Evolutionary conservation across 2,113 vertebrate species (phyloP), one percentile per base, ranked within the genome.

Genomic region (Oreochromis aureus): DNA sequence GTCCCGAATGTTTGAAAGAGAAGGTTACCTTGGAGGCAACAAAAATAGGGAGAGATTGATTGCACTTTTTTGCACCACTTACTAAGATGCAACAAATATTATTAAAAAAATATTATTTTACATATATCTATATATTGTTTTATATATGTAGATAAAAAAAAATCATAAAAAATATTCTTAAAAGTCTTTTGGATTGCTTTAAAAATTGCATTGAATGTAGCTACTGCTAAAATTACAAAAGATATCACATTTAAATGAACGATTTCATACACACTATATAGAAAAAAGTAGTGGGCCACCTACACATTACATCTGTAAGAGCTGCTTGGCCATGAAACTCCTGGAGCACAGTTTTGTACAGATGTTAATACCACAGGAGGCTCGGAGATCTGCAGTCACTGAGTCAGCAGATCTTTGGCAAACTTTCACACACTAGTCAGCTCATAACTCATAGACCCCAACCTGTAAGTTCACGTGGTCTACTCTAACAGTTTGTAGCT

Each of bases 1-100:
- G 93, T 95, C 92, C 89, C 87, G 89, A 89, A 94, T 92, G 87
- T 85, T 85, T 80, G 79, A 90, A 87, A 89, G 83, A 95, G 79
- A 89, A 78, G 27, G 89, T 89, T 93, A 91, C 89, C 89, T 86
- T 87, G 83, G 81, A 86, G 36, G 54, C 69, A 58, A 80, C 54
- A 59, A 90, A 91, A 87, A 91, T 58, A 86, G 56, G 87, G 73
- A 53, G 81, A 76, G 56, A 89, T 58, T 89, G 27, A 86, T 59
- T 73, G 48, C 53, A 69, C 51, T 80, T 55, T 83, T 93, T 85
- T 10, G 30, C 66, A 80, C 80, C 76, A 5, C n/a, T 89, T 54
- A 91, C 53, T 10, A 44, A 30, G 76, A 81, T 44, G 61, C 54
- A 39, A 13, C 32, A 56, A 19, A 39, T 39, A 39, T 69, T 80